Conservation (phyloP, 2,888 invertebrate genomes). For the Siphlonurus alternatus region DNA sequence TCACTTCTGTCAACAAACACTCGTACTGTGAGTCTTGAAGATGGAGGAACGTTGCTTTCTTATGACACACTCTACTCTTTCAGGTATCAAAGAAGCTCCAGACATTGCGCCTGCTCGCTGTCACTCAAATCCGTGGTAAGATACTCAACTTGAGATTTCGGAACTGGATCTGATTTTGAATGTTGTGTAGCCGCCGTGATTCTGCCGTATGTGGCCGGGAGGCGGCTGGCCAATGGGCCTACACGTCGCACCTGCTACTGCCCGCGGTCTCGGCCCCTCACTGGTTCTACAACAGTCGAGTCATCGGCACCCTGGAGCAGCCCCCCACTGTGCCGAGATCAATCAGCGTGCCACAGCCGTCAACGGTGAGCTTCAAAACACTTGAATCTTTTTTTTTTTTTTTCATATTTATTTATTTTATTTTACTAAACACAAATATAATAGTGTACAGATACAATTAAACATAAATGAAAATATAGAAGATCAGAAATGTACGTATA, state of each 20-base stretch:
- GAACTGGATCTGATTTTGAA: too few species aligned
- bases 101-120: background rate
- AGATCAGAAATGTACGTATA: too few species aligned
- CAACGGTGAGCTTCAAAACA: background rate
- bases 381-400: too few species aligned
- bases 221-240: conserved; percentile 31
- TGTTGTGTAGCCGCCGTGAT: conserved; percentile 18
- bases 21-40: background rate
- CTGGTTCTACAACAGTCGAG: conserved; percentile 21
- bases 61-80: background rate
- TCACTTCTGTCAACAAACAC: background rate
- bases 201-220: conserved; percentile 33
- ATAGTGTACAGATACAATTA: too few species aligned
- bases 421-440: too few species aligned
- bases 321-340: conserved; percentile 7
- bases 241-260: conserved; percentile 27
- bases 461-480: too few species aligned
- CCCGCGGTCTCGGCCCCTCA: conserved; percentile 14
- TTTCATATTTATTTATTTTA: too few species aligned
- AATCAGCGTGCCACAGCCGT: background rate
- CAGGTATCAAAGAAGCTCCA: background rate
- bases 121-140: background rate
- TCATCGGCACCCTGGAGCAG: conserved; percentile 16
- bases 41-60: background rate
- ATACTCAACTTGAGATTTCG: too few species aligned